phyloP scores from a whole-genome alignment of 37 sponge, comb jelly and placozoan genomes.

The Crambe crambe region DNA sequence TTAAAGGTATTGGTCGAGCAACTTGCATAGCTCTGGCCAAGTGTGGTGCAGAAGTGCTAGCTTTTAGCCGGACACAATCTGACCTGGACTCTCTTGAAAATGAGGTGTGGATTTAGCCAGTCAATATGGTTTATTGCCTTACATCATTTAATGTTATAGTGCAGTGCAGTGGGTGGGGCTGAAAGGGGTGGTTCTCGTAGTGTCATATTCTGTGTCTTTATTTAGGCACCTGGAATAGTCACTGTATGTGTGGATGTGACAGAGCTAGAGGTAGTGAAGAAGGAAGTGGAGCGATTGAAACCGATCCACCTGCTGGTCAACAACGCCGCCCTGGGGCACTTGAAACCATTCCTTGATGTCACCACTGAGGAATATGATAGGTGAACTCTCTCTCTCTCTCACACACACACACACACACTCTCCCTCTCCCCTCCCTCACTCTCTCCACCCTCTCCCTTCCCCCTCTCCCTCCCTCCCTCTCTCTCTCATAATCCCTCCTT shows the following conservation, averaged over 20 bases:
- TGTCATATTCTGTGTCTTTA: not conserved
- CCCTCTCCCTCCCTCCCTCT: no score
- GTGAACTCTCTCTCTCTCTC: slow-evolving; percentile 11
- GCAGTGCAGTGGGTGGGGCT: no score
- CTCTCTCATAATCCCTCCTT: no score
- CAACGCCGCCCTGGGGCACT: slow-evolving; percentile 87
- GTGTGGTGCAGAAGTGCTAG: slow-evolving; percentile 90
- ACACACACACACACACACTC: no score
- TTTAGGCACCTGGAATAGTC: slow-evolving; percentile 32
- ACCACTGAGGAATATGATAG: slow-evolving; percentile 80
- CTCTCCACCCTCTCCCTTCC: no score
- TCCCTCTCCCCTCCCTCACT: no score
- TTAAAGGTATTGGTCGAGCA: slow-evolving; percentile 85
- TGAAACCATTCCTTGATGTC: slow-evolving; percentile 86
- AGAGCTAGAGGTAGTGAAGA: slow-evolving; percentile 48
- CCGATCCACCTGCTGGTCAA: slow-evolving; percentile 94
- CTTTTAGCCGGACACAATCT: slow-evolving; percentile 81
- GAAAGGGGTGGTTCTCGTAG: not conserved
- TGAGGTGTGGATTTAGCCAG: slow-evolving; percentile 46
- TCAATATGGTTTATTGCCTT: not conserved
- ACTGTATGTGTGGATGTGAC: slow-evolving; percentile 74
- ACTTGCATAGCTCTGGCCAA: slow-evolving; percentile 65
- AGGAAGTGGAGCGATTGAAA: slow-evolving; percentile 37
- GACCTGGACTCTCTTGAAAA: slow-evolving; percentile 83
- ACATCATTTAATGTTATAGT: not conserved